Conservation (phyloP, 2,113 vertebrate species). For the Gracilinanus agilis region DNA sequence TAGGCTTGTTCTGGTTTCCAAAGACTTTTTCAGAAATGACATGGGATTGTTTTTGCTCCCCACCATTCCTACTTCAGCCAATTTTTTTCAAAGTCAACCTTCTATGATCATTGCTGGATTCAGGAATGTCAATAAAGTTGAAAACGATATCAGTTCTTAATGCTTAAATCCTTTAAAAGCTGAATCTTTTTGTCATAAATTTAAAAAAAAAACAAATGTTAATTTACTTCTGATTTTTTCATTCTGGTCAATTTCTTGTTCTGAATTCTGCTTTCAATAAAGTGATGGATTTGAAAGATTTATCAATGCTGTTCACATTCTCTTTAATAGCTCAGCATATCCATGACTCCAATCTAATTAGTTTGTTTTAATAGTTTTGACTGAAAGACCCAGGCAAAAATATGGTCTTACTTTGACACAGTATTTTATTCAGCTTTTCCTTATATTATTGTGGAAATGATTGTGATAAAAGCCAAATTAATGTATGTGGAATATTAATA, state of each 20-base stretch:
- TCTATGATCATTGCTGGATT: background rate
- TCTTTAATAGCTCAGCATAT: constrained; percentile 65
- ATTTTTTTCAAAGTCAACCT: background rate
- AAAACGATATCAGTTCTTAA: background rate
- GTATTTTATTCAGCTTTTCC: background rate
- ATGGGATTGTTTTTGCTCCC: background rate
- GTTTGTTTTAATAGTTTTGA: background rate
- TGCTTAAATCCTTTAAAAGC: background rate
- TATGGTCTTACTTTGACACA: background rate
- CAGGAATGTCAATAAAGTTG: background rate
- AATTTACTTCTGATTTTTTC: background rate
- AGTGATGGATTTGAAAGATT: constrained; percentile 76
- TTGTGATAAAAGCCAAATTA: background rate
- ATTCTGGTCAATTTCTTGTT: background rate
- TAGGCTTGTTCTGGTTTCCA: background rate
- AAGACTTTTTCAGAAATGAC: background rate
- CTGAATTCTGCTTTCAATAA: constrained; percentile 14
- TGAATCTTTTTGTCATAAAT: background rate
- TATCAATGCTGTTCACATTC: constrained; percentile 77
- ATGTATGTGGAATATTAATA: background rate
- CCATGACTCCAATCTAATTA: constrained; percentile 34
- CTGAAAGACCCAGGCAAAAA: background rate
- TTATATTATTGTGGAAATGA: background rate
- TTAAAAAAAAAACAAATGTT: background rate
- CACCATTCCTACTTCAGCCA: background rate